phyloP scores from a whole-genome alignment of 2,888 invertebrate species.

The Dione vanillae region DNA sequence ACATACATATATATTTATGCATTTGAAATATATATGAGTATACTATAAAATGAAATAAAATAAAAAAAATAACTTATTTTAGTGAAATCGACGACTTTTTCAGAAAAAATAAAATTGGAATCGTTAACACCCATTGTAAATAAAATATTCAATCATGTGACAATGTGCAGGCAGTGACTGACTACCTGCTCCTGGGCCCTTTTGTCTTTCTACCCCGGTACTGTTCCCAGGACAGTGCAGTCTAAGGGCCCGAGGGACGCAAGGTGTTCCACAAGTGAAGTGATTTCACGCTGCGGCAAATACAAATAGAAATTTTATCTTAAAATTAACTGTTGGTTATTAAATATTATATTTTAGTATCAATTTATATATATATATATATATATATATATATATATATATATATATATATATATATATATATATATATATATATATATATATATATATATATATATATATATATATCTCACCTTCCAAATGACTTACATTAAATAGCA shows the following conservation, averaged over 20 bases:
- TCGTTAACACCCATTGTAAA: slow-evolving; percentile 30
- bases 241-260: slow-evolving; percentile 52
- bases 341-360: not conserved
- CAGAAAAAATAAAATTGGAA: not conserved
- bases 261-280: slow-evolving; percentile 53
- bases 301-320: slow-evolving; percentile 20
- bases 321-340: not conserved
- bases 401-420: not conserved
- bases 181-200: slow-evolving; percentile 57
- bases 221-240: slow-evolving; percentile 50
- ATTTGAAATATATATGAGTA: no score
- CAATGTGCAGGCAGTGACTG: slow-evolving; percentile 35
- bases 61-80: no score
- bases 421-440: no score
- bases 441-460: no score
- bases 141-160: slow-evolving; percentile 26
- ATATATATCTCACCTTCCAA: slow-evolving; percentile 10
- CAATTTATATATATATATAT: not conserved
- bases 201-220: slow-evolving; percentile 49
- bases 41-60: no score
- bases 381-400: not conserved
- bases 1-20: no score
- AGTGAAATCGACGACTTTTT: no score
- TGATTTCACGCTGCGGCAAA: slow-evolving; percentile 34
- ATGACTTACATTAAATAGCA: slow-evolving; percentile 13